Percentiles rank a stretch among this genome's conserved stretches.
phyloP scores from a whole-genome alignment of 92 coral and sea anemone genomes.

The Diadumene lineata region DNA sequence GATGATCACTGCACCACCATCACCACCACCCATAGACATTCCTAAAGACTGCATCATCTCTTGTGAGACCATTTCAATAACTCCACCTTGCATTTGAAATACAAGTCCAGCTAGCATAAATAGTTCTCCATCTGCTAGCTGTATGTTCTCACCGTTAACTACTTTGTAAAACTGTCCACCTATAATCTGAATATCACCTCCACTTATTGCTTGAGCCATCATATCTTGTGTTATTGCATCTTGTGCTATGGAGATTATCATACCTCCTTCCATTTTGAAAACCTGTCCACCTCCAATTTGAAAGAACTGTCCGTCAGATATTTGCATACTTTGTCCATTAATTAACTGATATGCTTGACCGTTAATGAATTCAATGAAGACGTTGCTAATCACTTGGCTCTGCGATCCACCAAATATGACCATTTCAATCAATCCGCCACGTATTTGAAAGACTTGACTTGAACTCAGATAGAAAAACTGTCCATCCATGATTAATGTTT shows the following conservation, averaged over 20 bases:
- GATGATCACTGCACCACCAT: slow-evolving; percentile 1
- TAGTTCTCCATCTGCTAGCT: slow-evolving; percentile 24
- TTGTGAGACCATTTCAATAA: slow-evolving; percentile 26
- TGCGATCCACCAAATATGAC: slow-evolving; percentile 14
- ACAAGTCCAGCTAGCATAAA: slow-evolving; percentile 11
- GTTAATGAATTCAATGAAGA: slow-evolving; percentile 19
- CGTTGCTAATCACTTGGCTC: slow-evolving; percentile 3
- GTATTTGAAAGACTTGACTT: slow-evolving; percentile 25
- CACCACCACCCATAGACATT: slow-evolving; percentile 27
- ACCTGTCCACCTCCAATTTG: slow-evolving; percentile 22
- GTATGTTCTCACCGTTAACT: slow-evolving; percentile 9
- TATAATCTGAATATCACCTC: slow-evolving; percentile 16
- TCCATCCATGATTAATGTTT: slow-evolving; percentile 17
- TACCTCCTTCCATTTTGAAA: slow-evolving; percentile 19
- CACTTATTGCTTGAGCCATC: slow-evolving; percentile 15
- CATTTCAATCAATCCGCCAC: slow-evolving; percentile 15
- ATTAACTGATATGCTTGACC: slow-evolving; percentile 31
- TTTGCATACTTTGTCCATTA: slow-evolving; percentile 19
- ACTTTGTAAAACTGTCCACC: slow-evolving; percentile 17
- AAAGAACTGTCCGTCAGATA: slow-evolving; percentile 26
- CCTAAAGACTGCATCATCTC: slow-evolving; percentile 23
- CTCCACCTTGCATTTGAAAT: slow-evolving; percentile 37
- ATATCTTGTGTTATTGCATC: slow-evolving; percentile 30
- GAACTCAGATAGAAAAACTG: slow-evolving; percentile 13
- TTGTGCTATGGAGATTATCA: slow-evolving; percentile 18